Base-by-base conservation (phyloP, 2,888 invertebrate genomes). In the Eupeodes latifasciatus region DNA sequence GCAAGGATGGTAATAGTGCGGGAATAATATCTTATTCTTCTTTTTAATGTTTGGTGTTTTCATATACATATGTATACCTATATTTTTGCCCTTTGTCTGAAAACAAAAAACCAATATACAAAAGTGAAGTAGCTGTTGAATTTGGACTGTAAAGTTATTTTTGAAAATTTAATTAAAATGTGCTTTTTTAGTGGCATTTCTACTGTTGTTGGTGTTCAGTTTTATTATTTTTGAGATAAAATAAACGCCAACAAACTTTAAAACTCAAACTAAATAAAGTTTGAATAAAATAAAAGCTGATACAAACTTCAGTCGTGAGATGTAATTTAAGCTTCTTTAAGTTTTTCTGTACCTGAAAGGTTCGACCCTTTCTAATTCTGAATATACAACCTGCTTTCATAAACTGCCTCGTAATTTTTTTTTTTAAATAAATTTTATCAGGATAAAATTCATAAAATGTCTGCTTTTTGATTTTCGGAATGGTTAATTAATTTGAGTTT, bases 1-100 rank as follows among this genome's bases (percentile, higher is more conserved):
- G 5, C 6, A 62, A 16, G n/a, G 16, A 19, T 49, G 47, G 36
- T 16, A 64, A 16, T 44, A 64, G 64, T 64, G 66, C 49, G 47
- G 47, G 27, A 66, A 66, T 66, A 66, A 59, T 59, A 66, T 47
- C 64, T 64, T 66, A 47, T 66, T 14, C 27, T 66, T 66, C 9
- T 27, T 12, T 66, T 10, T 16, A 27, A 34, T 57, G 12, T 57
- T 57, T 57, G 57, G 40, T 40, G 9, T 40, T 7, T 9, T 7
- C 40, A 40, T 9, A 40, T 40, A 40, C n/a, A n/a, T 7, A 40
- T 4, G 7, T 40, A 40, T 4, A 40, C 4, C 1, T 40, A 40
- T 40, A 44, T 27, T 6, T 64, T 64, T 64, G 19, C 27, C 49
- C 47, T 66, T 66, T 66, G 27, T 66, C n/a, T 66, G 19, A 27